Evolutionary conservation across 1,140 invertebrate species (phyloP), one percentile per base, ranked within the genome.

Genomic region (Heliothis subflexa): DNA sequence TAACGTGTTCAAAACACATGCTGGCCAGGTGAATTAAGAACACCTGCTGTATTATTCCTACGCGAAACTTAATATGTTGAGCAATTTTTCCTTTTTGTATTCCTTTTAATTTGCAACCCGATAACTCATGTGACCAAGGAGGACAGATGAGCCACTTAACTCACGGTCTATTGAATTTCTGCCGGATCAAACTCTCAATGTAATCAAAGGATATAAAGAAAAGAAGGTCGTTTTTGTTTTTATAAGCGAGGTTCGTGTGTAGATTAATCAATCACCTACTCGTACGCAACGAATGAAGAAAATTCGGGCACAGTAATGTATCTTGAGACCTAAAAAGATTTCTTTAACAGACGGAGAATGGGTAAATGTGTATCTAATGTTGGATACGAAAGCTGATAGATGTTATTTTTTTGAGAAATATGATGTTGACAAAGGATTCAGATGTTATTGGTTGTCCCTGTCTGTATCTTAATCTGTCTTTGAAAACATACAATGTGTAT

Each of bases 141-240:
- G 84, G 89, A 90, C 89, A 91, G 89, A 91, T 89, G 90, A 94
- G 89, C 87, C 83, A 89, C 85, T 89, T 91, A 83, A 77, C 79
- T 83, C 80, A 86, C 85, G 85, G 74, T 85, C 84, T 88, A 91
- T 91, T 91, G 88, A 90, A 81, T 89, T 80, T 75, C 54, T 52
- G 66, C 16, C 47, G 76, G 61, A 75, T 78, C 76, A 28, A 47
- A 68, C 14, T 71, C 68, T 76, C 59, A 79, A 78, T 75, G 28
- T 54, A 78, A 74, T 84, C 83, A 82, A 87, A 86, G 78, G 85
- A 77, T 59, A 83, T 81, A 83, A 80, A 81, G 77, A 81, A 40
- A 40, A 73, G 52, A 71, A 72, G 61, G 68, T 52, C 66, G 18
- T 25, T 61, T 83, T 82, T 80, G 78, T 83, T 80, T 82, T 77